Conservation (phyloP, 2,888 invertebrate genomes). For the Crepidodera aurea region DNA sequence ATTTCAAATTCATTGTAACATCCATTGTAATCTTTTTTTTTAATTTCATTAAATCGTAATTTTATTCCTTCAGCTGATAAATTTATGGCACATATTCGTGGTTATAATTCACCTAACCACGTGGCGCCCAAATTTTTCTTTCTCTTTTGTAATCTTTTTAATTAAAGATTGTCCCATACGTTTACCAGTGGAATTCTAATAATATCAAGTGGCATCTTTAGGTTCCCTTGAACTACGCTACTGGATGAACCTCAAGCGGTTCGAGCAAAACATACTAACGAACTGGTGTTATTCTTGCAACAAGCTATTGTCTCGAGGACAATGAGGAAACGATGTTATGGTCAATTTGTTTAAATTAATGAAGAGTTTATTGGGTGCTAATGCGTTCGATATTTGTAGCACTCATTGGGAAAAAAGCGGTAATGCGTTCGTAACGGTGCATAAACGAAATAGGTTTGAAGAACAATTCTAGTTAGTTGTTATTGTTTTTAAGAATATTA, state of each 20-base stretch:
- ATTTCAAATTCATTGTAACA: too few species aligned
- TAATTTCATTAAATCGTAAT: too few species aligned
- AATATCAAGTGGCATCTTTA: neutral
- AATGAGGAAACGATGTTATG: constrained; percentile 24
- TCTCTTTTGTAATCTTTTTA: too few species aligned
- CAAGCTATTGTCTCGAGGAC: constrained; percentile 33
- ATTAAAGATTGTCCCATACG: too few species aligned
- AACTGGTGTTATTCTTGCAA: constrained; percentile 13
- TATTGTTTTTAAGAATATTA: constrained; percentile 11
- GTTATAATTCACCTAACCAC: too few species aligned
- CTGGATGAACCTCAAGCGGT: constrained; percentile 20
- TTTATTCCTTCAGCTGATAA: too few species aligned
- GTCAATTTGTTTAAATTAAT: constrained; percentile 21
- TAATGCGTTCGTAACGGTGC: constrained; percentile 15
- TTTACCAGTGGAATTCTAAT: too few species aligned
- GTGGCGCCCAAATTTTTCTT: too few species aligned
- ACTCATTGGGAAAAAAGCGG: neutral
- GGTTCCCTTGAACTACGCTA: neutral
- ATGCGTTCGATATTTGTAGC: constrained; percentile 10
- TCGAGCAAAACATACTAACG: constrained; percentile 31
- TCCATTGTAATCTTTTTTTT: too few species aligned
- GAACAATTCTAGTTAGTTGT: neutral
- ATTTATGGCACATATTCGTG: too few species aligned
- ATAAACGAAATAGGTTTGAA: constrained; percentile 6
- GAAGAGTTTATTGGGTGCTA: constrained; percentile 17